A percentile compares a stretch with the other conserved stretches of the same genome.
These are phyloP conservation scores for Okapia johnstoni DNA, from an alignment of 2,113 vertebrate genomes.

Conservation along the genomic window DNA sequence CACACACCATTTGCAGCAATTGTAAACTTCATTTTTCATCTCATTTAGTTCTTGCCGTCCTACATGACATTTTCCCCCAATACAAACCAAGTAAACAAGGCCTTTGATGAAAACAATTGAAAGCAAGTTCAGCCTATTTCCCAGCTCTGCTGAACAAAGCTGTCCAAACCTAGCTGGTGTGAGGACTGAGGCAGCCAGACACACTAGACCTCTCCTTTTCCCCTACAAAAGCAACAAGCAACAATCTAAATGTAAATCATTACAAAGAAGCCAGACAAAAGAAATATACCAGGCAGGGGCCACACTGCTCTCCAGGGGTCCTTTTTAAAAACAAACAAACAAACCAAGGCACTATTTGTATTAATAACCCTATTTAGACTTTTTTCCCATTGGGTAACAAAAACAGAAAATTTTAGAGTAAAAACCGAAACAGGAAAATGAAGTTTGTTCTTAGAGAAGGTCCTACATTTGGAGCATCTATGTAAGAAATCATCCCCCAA, in stretches of 20 bases:
- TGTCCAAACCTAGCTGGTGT: constrained; percentile 44
- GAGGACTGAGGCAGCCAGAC: constrained; percentile 2
- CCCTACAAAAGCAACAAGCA: constrained; percentile 61
- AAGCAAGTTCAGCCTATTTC: constrained; percentile 51
- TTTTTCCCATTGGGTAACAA: background rate
- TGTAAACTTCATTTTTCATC: constrained; percentile 55
- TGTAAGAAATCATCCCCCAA: background rate
- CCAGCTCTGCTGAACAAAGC: constrained; percentile 44
- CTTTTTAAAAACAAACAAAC: constrained; percentile 7
- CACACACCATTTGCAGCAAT: background rate
- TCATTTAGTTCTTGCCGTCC: constrained; percentile 59
- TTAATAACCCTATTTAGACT: constrained; percentile 59
- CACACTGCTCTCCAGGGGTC: background rate
- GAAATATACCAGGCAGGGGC: constrained; percentile 4
- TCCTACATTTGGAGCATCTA: background rate
- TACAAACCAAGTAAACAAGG: constrained; percentile 49
- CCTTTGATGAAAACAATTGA: constrained; percentile 52
- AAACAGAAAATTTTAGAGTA: constrained; percentile 23
- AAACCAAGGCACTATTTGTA: constrained; percentile 34
- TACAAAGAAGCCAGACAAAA: constrained; percentile 54
- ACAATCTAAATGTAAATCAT: constrained; percentile 80
- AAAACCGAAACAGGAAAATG: background rate
- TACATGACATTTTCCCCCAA: background rate
- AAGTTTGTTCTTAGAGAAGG: background rate
- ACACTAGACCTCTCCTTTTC: background rate